These are phyloP conservation scores for Micrasema longulum DNA, from an alignment of 1,140 invertebrate species.

Conservation along the genomic window DNA sequence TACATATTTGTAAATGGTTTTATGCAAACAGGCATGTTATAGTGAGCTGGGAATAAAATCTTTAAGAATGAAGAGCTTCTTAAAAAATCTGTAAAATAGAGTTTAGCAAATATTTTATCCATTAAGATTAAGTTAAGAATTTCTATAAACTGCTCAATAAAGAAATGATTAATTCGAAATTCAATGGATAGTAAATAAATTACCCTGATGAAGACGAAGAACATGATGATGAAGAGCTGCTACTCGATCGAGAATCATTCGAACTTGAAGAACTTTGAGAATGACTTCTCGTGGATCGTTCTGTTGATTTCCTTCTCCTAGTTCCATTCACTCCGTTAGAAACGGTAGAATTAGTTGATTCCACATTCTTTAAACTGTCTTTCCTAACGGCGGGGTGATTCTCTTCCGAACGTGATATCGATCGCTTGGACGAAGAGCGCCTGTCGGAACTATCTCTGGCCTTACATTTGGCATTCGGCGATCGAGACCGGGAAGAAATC, in stretches of 20 bases:
- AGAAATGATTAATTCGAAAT: no score
- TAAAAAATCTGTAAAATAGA: no score
- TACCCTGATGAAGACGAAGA: constrained; percentile 37
- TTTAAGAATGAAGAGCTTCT: no score
- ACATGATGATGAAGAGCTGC: constrained; percentile 37
- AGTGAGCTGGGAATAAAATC: no score
- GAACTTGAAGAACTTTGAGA: constrained; percentile 21
- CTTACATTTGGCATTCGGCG: constrained; percentile 16
- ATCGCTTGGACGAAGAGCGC: constrained; percentile 6
- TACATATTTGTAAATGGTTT: no score
- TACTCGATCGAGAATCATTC: constrained; percentile 7
- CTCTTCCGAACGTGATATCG: background rate
- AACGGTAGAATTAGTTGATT: background rate
- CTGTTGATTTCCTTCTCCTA: constrained; percentile 28
- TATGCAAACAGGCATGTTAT: no score
- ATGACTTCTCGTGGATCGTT: constrained; percentile 5
- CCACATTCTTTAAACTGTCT: background rate
- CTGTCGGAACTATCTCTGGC: background rate
- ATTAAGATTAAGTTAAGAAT: no score
- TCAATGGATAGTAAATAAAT: no score
- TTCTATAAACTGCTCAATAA: no score
- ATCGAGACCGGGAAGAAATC: constrained; percentile 13
- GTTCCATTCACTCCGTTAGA: background rate
- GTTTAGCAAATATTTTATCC: no score
- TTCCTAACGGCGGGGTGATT: background rate